phyloP scores from a whole-genome alignment of 37 sponge, comb jelly and placozoan species.

The Theonella swinhoei region DNA sequence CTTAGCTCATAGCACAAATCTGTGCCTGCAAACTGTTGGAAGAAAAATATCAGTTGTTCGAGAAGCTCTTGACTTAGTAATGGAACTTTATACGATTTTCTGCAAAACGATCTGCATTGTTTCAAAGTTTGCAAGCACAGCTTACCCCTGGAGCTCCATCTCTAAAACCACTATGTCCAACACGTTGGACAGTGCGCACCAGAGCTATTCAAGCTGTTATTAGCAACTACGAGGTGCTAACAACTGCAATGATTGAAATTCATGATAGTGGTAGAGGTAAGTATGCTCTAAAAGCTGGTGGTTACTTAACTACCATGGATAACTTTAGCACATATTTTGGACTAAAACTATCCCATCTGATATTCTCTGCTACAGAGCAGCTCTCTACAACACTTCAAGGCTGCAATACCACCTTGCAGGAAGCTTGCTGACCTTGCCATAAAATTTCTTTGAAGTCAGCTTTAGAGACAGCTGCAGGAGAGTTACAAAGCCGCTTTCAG shows the following conservation, averaged over 20 bases:
- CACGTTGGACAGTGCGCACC: conserved; percentile 67
- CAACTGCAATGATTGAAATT: conserved; percentile 25
- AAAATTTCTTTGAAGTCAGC: conserved; percentile 18
- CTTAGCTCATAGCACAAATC: conserved; percentile 26
- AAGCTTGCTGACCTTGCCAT: conserved; percentile 37
- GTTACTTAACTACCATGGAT: conserved; percentile 39
- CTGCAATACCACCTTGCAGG: conserved; percentile 47
- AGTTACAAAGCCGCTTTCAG: too few species aligned
- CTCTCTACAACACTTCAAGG: conserved; percentile 48
- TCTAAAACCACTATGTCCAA: conserved; percentile 56
- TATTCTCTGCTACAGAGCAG: too few species aligned
- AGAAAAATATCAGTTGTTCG: conserved; percentile 13
- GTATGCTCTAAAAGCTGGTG: conserved; percentile 35
- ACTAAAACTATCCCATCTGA: too few species aligned
- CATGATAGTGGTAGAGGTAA: conserved; percentile 17
- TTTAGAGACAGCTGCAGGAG: conserved; percentile 12
- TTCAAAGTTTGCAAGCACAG: conserved; percentile 23
- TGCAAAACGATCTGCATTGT: conserved; percentile 54
- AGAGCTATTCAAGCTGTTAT: conserved; percentile 56
- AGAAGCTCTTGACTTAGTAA: conserved; percentile 51
- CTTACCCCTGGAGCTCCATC: conserved; percentile 16
- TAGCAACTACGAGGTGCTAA: conserved; percentile 23
- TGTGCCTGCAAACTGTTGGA: conserved; percentile 17
- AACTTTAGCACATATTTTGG: conserved; percentile 73
- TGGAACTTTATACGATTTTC: conserved; percentile 49